Percentiles rank a stretch among this genome's conserved stretches.
phyloP scores from a whole-genome alignment of 2,797 vertebrate species.

The Yasuhikotakia modesta region DNA sequence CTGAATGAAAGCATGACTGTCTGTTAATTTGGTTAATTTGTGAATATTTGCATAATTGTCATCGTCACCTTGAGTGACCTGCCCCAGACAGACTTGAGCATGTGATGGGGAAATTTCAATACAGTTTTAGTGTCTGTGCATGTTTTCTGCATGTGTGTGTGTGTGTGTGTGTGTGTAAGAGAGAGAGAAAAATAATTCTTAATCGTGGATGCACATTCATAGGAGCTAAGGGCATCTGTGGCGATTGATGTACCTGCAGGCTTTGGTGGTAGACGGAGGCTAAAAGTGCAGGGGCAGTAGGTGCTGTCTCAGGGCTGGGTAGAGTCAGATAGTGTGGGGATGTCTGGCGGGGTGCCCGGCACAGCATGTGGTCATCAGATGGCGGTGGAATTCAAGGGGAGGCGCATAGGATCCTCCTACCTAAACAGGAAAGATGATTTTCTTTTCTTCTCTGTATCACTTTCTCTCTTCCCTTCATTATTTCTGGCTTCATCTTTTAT shows the following conservation, averaged over 20 bases:
- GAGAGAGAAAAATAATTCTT: not conserved
- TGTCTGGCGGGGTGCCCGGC: conserved; percentile 83
- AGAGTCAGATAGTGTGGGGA: conserved; percentile 73
- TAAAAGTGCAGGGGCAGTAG: conserved; percentile 58
- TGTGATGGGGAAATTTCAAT: conserved; percentile 5
- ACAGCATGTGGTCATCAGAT: conserved; percentile 86
- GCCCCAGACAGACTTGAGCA: not conserved
- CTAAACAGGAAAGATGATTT: conserved; percentile 60
- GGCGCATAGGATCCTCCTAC: conserved; percentile 70
- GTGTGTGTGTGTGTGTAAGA: too few relatives aligned
- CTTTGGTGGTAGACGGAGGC: not conserved
- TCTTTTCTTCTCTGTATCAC: conserved; percentile 45
- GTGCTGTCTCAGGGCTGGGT: conserved; percentile 77
- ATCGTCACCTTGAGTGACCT: conserved; percentile 36
- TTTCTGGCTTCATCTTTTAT: conserved; percentile 44
- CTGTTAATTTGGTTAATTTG: conserved; percentile 34
- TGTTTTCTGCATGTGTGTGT: too few relatives aligned
- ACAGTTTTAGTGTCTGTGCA: too few relatives aligned
- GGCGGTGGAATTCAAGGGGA: conserved; percentile 83
- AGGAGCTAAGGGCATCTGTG: not conserved
- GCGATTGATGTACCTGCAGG: not conserved
- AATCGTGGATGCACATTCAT: not conserved
- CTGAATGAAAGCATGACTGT: not conserved
- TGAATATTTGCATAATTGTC: conserved; percentile 25
- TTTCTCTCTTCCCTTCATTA: conserved; percentile 28